These are phyloP conservation scores for Microtus oregoni DNA, from an alignment of 2,113 vertebrate genomes.

Conservation along the genomic window DNA sequence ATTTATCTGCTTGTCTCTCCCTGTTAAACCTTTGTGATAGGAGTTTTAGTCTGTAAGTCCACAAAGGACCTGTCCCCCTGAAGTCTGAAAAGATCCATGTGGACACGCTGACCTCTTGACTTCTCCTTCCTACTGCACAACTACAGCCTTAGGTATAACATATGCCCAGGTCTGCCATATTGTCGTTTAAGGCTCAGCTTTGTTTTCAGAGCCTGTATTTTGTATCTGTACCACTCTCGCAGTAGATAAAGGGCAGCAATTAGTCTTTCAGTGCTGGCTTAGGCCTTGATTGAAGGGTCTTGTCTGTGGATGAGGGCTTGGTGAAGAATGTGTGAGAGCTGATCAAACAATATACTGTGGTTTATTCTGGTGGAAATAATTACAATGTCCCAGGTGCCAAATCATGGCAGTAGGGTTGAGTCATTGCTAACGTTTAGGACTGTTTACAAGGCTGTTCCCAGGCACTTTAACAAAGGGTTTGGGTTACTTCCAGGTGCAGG, in stretches of 20 bases:
- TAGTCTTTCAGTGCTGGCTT: not conserved
- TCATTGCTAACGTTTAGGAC: not conserved
- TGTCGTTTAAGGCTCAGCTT: not conserved
- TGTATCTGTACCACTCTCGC: not conserved
- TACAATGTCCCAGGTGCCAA: accelerated
- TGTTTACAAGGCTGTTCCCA: not conserved
- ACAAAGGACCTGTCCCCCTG: not conserved
- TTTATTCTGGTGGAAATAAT: not conserved
- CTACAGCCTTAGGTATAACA: not conserved
- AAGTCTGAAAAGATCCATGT: not conserved
- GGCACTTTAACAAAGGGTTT: not conserved
- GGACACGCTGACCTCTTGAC: not conserved
- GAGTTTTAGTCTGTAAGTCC: not conserved
- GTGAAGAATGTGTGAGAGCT: not conserved
- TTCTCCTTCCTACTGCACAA: accelerated
- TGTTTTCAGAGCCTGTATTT: not conserved
- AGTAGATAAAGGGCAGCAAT: not conserved
- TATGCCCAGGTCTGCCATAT: not conserved
- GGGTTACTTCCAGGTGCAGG: not conserved
- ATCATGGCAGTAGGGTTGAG: not conserved
- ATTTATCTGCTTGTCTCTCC: not conserved
- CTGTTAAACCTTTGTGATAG: not conserved
- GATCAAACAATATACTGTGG: not conserved
- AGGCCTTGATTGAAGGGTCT: not conserved
- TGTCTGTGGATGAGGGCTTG: not conserved